Base-by-base conservation (phyloP, 2,797 vertebrate genomes). In the Odontamblyopus lacepedii region DNA sequence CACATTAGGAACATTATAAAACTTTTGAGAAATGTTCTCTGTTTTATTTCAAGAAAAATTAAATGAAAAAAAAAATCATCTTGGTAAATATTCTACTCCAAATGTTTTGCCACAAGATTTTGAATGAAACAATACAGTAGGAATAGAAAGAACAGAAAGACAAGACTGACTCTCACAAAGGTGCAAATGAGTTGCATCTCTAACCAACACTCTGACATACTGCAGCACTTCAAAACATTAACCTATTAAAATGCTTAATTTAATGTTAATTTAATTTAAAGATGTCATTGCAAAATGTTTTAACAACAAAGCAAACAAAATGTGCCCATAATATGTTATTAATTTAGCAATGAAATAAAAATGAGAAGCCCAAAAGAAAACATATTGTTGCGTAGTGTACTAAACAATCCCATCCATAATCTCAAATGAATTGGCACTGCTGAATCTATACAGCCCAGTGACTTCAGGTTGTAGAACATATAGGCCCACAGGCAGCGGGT, bases 401-500 rank as follows among this genome's bases (percentile, higher is more conserved):
- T 29, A 65, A 59, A 73, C 67, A 35, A 63, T 62, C 7, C 27
- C 57, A 60, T 60, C 27, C 57, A 60, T 60, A 60, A 30, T 18
- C n/a, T 60, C 26, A 69, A 70, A n/a, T 67, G 23, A 60, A 73
- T 18, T 9, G 23, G 18, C 63, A 79, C 71, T 72, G 63, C 65
- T 29, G 61, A 74, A 71, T 79, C 83, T 70, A 67, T 41, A 81
- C 70, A 76, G 57, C 66, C 62, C 26, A 66, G 57, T 71, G 71
- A 82, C 66, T 85, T 29, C 12, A 72, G 83, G 70, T 65, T 84
- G 77, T 79, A 82, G 79, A 86, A 79, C 15, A 32, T 69, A 86
- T 63, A 5, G 62, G 67, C 67, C 78, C 63, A 69, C 73, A 77
- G 83, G 83, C 83, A 87, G 80, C 61, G 68, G 86, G 86, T 86